Base-by-base conservation (phyloP, 2,113 vertebrate genomes). In the Erpornis zantholeuca region DNA sequence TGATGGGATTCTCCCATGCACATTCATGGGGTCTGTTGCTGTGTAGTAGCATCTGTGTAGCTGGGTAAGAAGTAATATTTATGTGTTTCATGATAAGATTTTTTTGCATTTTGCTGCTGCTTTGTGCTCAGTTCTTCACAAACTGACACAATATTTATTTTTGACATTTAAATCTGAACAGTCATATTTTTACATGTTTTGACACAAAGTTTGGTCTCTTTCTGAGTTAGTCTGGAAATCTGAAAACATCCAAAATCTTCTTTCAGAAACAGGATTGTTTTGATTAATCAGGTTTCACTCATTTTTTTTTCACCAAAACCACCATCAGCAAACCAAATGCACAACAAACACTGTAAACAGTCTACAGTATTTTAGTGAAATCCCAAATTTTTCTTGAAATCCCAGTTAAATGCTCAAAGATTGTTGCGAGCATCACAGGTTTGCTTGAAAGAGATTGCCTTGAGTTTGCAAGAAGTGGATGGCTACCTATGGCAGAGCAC, bases 131-230 rank as follows among this genome's bases (percentile, higher is more conserved):
- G 65, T 65, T 90, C 88, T 88, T 92, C 65, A 78, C n/a, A 78
- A 88, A 35, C 79, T 88, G 93, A 92, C 85, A 93, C 23, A 92
- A 86, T 95, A 88, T 96, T 96, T 94, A 73, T 77, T 96, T 93
- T 88, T 88, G 61, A 86, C 69, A 86, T 57, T 82, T 82, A 90
- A 90, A 75, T 78, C 70, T 13, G 33, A 94, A 64, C 76, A 94
- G 71, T 86, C 53, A 2, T 76, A 77, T 93, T 93, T 94, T 96
- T 78, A 73, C 72, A 84, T 90, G 64, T 94, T 93, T 94, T 96
- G 92, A 91, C 95, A 93, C 64, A 81, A 71, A 90, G 86, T 78
- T 42, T 40, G 17, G 82, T 94, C 27, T 88, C 29, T 82, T 76
- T 88, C 68, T 84, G 88, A 94, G n/a, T 93, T 86, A 90, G 76